Conservation (phyloP, 53 echinoderm and acorn worm genomes). For the Apostichopus leukothele region DNA sequence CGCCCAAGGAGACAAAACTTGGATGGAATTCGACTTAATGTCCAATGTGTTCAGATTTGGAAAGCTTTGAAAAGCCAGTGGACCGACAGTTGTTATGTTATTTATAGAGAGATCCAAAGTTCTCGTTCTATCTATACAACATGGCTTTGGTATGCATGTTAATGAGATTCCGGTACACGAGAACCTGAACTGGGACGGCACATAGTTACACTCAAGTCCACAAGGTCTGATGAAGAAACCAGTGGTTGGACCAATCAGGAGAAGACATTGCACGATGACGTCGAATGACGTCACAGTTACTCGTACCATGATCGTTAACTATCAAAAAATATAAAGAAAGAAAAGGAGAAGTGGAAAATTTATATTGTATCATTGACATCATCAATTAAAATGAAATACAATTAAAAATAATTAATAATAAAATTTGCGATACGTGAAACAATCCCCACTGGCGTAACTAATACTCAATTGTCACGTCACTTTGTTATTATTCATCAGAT, state of each 20-base stretch:
- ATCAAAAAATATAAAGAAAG: neutral
- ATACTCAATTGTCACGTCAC: no score
- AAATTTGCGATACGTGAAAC: no score
- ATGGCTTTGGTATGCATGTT: conserved; percentile 59
- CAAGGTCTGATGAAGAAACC: neutral
- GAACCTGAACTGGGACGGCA: conserved; percentile 9
- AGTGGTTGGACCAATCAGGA: neutral
- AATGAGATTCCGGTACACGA: conserved; percentile 46
- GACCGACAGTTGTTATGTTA: conserved; percentile 39
- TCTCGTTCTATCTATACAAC: conserved; percentile 52
- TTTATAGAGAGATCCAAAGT: conserved; percentile 47
- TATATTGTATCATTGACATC: no score
- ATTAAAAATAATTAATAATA: no score
- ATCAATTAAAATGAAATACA: no score
- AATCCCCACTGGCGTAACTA: no score
- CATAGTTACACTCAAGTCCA: conserved; percentile 50
- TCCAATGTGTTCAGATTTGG: conserved; percentile 47
- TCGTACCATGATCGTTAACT: neutral
- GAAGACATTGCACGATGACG: conserved; percentile 2
- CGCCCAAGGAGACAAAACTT: conserved; percentile 49
- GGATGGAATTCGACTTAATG: conserved; percentile 49
- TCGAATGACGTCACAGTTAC: neutral
- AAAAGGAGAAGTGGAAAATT: neutral
- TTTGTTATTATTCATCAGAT: no score
- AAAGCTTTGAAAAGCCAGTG: conserved; percentile 51